phyloP scores from a whole-genome alignment of 1,140 invertebrate species.

The Drosophila rufa region DNA sequence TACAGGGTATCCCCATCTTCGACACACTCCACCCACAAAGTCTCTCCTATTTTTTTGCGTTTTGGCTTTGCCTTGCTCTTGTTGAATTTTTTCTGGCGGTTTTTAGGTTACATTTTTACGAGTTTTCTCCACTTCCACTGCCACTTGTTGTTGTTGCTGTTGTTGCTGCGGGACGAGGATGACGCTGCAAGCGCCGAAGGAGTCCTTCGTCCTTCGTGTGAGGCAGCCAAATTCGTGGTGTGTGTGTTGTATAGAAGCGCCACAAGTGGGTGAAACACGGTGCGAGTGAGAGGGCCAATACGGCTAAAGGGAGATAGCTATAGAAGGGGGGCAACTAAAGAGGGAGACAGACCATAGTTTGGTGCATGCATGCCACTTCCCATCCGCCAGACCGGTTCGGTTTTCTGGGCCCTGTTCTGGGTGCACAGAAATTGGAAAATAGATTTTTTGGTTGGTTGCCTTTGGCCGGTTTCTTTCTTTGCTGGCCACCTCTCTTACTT shows the following conservation, averaged over 20 bases:
- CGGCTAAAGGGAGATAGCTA: background rate
- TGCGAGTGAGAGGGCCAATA: slow-evolving; percentile 25
- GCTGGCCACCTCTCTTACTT: slow-evolving; percentile 22
- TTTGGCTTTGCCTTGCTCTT: slow-evolving; percentile 51
- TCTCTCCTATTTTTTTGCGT: slow-evolving; percentile 20
- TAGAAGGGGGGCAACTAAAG: background rate
- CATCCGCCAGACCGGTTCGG: slow-evolving; percentile 3
- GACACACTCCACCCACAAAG: background rate
- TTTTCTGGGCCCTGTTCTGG: slow-evolving; percentile 35
- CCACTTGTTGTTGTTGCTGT: slow-evolving; percentile 28
- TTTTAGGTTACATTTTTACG: slow-evolving; percentile 85
- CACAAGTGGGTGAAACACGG: slow-evolving; percentile 70
- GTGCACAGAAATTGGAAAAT: slow-evolving; percentile 82
- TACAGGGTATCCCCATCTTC: background rate
- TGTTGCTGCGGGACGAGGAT: slow-evolving; percentile 44
- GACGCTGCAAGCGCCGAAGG: slow-evolving; percentile 56
- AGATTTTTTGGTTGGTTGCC: slow-evolving; percentile 82
- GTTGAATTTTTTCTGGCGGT: slow-evolving; percentile 82
- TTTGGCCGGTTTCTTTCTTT: slow-evolving; percentile 63
- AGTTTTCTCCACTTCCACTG: slow-evolving; percentile 72
- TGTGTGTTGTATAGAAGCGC: slow-evolving; percentile 60
- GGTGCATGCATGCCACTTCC: slow-evolving; percentile 51
- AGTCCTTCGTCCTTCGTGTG: slow-evolving; percentile 64
- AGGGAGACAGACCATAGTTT: slow-evolving; percentile 38
- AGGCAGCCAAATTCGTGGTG: slow-evolving; percentile 68